Evolutionary conservation across 2,113 vertebrate genomes (phyloP).

Genomic region (Notiomystis cincta): DNA sequence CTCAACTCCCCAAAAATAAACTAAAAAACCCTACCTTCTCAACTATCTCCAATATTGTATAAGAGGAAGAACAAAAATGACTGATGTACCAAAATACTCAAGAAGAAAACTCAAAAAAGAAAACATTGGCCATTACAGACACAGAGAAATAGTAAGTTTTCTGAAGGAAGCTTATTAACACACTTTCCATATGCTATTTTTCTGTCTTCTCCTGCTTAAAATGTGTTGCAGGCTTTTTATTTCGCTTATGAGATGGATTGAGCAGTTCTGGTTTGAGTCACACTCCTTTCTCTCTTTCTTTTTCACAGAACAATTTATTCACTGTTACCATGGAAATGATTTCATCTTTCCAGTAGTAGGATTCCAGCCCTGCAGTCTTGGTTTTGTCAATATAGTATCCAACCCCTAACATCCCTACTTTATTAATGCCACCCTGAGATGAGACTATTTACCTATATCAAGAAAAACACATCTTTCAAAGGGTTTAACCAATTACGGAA

Average conservation of each 20-base stretch:
- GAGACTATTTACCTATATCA: neutral
- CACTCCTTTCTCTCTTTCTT: neutral
- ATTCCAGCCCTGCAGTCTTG: neutral
- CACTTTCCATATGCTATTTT: neutral
- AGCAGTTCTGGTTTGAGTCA: constrained; percentile 12
- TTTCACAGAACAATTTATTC: constrained; percentile 17
- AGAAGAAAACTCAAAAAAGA: neutral
- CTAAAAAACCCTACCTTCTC: neutral
- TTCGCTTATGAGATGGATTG: neutral
- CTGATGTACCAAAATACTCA: neutral
- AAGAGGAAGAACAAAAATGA: neutral
- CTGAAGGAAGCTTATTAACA: neutral
- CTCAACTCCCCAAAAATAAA: accelerated
- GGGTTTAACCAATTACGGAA: neutral
- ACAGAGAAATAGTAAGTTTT: neutral
- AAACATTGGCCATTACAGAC: neutral
- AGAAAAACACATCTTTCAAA: neutral
- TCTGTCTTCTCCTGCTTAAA: neutral
- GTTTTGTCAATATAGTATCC: neutral
- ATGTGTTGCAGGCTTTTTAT: neutral
- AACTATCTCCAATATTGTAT: neutral
- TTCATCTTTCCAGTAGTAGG: constrained; percentile 1
- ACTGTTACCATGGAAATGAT: constrained; percentile 59
- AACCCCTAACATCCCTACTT: neutral
- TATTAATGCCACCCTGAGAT: neutral